phyloP scores from a whole-genome alignment of 2,888 invertebrate species.

The Eristalis tenax region DNA sequence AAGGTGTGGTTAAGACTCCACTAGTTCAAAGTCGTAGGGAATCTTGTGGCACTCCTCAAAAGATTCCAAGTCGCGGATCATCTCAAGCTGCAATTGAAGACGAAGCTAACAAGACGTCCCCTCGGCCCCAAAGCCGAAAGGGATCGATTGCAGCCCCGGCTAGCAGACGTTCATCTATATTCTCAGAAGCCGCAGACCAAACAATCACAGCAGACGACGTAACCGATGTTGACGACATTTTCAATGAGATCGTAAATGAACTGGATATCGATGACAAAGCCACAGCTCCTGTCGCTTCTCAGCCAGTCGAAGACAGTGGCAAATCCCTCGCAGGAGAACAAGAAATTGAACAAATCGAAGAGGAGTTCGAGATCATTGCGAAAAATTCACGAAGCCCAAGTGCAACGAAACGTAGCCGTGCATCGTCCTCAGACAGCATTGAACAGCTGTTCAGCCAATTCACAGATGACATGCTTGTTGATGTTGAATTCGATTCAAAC shows the following conservation, averaged over 20 bases:
- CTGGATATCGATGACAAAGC: constrained; percentile 63
- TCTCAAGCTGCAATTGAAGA: neutral
- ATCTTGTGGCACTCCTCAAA: constrained; percentile 5
- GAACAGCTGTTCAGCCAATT: constrained; percentile 79
- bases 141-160: neutral
- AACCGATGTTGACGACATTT: constrained; percentile 75
- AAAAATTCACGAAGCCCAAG: constrained; percentile 75
- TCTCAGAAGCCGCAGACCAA: constrained; percentile 25
- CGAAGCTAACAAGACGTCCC: neutral
- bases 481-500: constrained; percentile 80
- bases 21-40: neutral
- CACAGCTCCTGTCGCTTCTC: neutral
- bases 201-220: constrained; percentile 52
- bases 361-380: constrained; percentile 40
- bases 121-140: neutral
- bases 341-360: constrained; percentile 8
- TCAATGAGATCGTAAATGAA: constrained; percentile 75
- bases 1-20: neutral
- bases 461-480: constrained; percentile 79
- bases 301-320: neutral
- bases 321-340: neutral
- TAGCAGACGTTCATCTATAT: constrained; percentile 39
- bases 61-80: neutral
- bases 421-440: constrained; percentile 79
- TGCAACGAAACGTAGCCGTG: constrained; percentile 72